Base-by-base conservation (phyloP, 2,113 vertebrate species). In the Silurus asotus region DNA sequence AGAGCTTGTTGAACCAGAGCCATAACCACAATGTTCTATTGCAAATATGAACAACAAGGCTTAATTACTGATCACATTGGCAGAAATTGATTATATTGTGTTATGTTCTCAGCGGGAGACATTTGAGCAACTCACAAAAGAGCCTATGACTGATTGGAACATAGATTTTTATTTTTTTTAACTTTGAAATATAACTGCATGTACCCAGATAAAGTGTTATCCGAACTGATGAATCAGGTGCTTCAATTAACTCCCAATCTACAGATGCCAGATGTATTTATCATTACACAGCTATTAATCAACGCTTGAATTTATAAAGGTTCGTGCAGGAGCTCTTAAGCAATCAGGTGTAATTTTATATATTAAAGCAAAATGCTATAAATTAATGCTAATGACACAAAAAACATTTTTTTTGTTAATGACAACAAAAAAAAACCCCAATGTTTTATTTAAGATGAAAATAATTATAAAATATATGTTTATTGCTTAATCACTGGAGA, bases 221-320 rank as follows among this genome's bases (percentile, higher is more conserved):
- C 86, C 80, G 83, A 62, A 79, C 82, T 81, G 72, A 72, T 80
- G 74, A 74, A 62, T 9, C 15, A 23, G 23, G 72, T 48, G 64
- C 67, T 67, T 48, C 37, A 89, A 76, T 62, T 53, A 89, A 67
- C 69, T 83, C 59, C 51, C 64, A 79, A 79, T 37, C 72, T 14
- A 85, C 88, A 87, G 83, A 87, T 89, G 72, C 56, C 72, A 83
- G 79, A 85, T 49, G 58, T 87, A 87, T 87, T 79, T 72, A 82
- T 87, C 87, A 83, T 84, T 76, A 86, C 75, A 86, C 86, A 58
- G 84, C 48, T 84, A 81, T 89, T 84, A 83, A 76, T 81, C 76
- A 86, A 45, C 56, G 69, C 51, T 37, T 37, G 37, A 37, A 37
- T 37, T 37, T 37, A 20, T 15, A 51, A 69, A 85, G 62, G 76